Base-by-base conservation (phyloP, 2,888 invertebrate species). In the Drosophila macrospina region DNA sequence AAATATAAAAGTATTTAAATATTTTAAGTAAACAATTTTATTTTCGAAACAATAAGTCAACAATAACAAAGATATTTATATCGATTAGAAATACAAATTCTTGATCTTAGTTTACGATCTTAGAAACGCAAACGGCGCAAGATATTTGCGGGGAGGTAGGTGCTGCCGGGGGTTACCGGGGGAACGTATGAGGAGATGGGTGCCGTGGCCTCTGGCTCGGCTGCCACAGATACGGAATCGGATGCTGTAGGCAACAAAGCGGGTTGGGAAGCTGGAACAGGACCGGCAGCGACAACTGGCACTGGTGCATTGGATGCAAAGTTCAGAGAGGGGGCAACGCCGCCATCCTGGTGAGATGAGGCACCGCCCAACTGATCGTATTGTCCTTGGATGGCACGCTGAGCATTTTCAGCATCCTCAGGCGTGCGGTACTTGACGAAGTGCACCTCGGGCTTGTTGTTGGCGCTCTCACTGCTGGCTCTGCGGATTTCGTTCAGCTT, bases 361-460 rank as follows among this genome's bases (percentile, higher is more conserved):
- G 66, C 44, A 20, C 91, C 91, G 6, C 87, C 88, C 24, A 88
- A 45, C 24, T 80, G 68, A 50, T 91, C 91, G 64, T 91, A 91
- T 61, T 91, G 89, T 0, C 67, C 69, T 69, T 90, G 89, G 50
- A 91, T 91, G 13, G 85, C 72, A 0, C 68, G 75, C 70, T 91
- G 91, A 0, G 91, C 91, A 28, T 89, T 80, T 30, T 69, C 74
- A 32, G 91, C 91, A 75, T 91, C 91, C 73, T 89, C 85, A 0
- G 82, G 77, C 0, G 90, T 91, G 44, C 89, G 90, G 61, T 91
- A 91, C 65, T 91, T 91, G 54, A 91, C 89, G 51, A 90, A 90
- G 57, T 89, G 89, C 1, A 90, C 90, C 64, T 90, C 90, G 48
- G 90, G 90, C 57, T 88, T 89, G 59, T 87, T 75, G 48, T 74